Evolutionary conservation across 1,140 invertebrate genomes (phyloP).

Genomic region (Panagrolaimus sp.): DNA sequence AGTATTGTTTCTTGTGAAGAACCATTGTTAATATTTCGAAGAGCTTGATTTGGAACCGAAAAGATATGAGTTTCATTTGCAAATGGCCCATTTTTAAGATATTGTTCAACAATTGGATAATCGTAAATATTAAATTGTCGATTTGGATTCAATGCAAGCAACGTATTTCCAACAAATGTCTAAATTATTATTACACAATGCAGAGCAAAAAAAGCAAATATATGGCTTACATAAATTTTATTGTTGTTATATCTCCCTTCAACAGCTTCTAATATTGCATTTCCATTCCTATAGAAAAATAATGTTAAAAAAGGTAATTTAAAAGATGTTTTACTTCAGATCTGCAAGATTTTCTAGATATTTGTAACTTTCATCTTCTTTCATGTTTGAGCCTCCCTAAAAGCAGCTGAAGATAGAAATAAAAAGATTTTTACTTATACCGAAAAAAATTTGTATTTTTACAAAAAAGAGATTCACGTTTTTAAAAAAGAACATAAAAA

Average conservation of each 20-base stretch:
- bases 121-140: background rate
- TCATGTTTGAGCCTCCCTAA: background rate
- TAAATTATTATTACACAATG: background rate
- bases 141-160: slow-evolving; percentile 8
- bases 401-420: background rate
- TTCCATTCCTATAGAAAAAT: slow-evolving; percentile 5
- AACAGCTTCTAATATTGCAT: slow-evolving; percentile 3
- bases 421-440: too few relatives aligned
- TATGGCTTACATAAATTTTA: background rate
- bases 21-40: slow-evolving; percentile 2
- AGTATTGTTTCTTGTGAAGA: slow-evolving; percentile 19
- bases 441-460: too few relatives aligned
- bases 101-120: slow-evolving; percentile 1
- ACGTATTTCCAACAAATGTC: background rate
- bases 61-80: slow-evolving; percentile 14
- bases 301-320: background rate
- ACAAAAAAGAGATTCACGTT: too few relatives aligned
- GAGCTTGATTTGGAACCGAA: slow-evolving; percentile 11
- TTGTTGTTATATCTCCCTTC: background rate
- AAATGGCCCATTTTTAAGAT: slow-evolving; percentile 3
- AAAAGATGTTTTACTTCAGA: background rate
- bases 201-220: background rate
- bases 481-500: too few relatives aligned
- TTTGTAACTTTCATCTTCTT: slow-evolving; percentile 4
- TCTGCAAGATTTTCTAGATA: background rate